A percentile compares a stretch with the other conserved stretches of the same genome.
Evolutionary conservation across 1,140 invertebrate species (phyloP).

Genomic region (Charaxes varanes): DNA sequence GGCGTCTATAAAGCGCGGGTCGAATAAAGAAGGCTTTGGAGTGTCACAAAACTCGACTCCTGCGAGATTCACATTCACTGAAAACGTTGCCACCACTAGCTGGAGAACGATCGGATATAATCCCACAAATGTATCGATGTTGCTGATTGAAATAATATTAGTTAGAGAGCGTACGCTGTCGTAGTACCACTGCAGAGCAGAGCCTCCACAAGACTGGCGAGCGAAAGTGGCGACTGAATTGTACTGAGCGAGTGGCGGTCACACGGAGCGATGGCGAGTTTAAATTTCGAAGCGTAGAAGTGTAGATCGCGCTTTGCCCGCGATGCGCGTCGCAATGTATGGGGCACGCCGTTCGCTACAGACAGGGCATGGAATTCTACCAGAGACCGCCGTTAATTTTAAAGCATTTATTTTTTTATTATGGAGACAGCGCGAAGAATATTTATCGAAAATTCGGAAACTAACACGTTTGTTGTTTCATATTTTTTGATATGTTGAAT

Average conservation of each 20-base stretch:
- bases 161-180: slow-evolving; percentile 9
- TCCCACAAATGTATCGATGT: slow-evolving; percentile 25
- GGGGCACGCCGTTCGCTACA: slow-evolving; percentile 6
- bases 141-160: slow-evolving; percentile 4
- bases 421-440: no score
- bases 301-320: slow-evolving; percentile 6
- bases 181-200: slow-evolving; percentile 57
- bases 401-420: no score
- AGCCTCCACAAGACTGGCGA: slow-evolving; percentile 49
- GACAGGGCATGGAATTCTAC: slow-evolving; percentile 16
- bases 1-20: slow-evolving; percentile 46
- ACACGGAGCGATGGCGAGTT: slow-evolving; percentile 8
- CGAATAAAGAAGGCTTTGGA: slow-evolving; percentile 29
- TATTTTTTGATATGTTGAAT: no score
- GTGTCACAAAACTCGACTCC: slow-evolving; percentile 31
- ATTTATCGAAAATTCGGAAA: no score
- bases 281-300: not conserved
- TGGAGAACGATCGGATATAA: slow-evolving; percentile 14
- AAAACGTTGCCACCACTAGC: slow-evolving; percentile 26
- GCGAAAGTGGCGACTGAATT: slow-evolving; percentile 22
- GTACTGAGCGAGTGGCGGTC: no score
- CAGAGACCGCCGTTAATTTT: slow-evolving; percentile 26
- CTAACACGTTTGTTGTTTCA: no score
- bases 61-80: slow-evolving; percentile 40
- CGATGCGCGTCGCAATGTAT: slow-evolving; percentile 10